Percentiles rank a stretch among this genome's conserved stretches.
Evolutionary conservation across 2,113 vertebrate species (phyloP).

Genomic region (Microtus ochrogaster): DNA sequence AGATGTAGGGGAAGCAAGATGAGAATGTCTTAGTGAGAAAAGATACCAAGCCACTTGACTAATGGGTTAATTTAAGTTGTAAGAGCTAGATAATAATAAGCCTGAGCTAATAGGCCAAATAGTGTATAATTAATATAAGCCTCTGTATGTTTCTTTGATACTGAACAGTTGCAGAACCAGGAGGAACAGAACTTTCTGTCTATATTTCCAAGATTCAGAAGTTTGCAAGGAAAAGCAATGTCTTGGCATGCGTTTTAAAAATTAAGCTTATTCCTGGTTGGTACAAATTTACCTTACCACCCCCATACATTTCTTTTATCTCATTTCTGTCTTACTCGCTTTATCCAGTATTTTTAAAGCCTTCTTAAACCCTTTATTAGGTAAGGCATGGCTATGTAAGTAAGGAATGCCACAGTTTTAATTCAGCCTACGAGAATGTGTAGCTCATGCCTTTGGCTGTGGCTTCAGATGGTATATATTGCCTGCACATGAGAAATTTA

Average conservation of each 20-base stretch:
- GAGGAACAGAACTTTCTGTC: too few relatives aligned
- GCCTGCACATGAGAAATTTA: not conserved
- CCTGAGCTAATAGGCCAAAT: too few relatives aligned
- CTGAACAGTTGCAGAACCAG: too few relatives aligned
- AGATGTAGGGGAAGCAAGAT: too few relatives aligned
- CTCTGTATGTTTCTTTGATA: too few relatives aligned
- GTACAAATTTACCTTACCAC: not conserved
- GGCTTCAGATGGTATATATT: not conserved
- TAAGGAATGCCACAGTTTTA: constrained; percentile 11
- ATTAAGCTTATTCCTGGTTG: not conserved
- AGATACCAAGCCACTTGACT: too few relatives aligned
- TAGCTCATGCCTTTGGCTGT: not conserved
- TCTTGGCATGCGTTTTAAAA: not conserved
- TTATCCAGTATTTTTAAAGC: constrained; percentile 16
- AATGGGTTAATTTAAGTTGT: too few relatives aligned
- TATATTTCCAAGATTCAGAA: not conserved
- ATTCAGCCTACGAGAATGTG: not conserved
- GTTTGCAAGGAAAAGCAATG: constrained; percentile 34
- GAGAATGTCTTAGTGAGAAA: too few relatives aligned
- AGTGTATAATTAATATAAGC: too few relatives aligned
- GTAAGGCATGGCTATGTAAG: not conserved
- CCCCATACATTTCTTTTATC: constrained; percentile 7
- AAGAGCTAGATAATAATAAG: too few relatives aligned
- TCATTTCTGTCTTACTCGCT: constrained; percentile 35
- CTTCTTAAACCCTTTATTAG: constrained; percentile 25